A percentile compares a stretch with the other conserved stretches of the same genome.
Evolutionary conservation across 2,113 vertebrate genomes (phyloP).

Genomic region (Gulo gulo): DNA sequence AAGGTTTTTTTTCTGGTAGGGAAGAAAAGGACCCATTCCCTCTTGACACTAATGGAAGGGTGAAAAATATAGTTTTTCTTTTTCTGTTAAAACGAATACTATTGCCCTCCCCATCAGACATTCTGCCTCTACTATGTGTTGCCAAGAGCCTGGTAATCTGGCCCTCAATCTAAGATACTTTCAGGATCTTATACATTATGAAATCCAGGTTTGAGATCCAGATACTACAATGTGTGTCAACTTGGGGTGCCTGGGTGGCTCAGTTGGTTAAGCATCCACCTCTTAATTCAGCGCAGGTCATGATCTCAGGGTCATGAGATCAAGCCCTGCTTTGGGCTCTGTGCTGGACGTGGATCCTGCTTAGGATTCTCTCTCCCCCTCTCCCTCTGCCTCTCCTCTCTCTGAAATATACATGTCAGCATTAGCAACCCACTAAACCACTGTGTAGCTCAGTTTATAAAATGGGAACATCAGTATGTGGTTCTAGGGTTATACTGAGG

Average conservation of each 20-base stretch:
- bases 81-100: neutral
- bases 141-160: neutral
- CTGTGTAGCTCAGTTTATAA: neutral
- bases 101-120: neutral
- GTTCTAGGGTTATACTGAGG: neutral
- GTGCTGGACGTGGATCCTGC: neutral
- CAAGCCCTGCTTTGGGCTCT: neutral
- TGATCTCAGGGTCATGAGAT: neutral
- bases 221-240: neutral
- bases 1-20: neutral
- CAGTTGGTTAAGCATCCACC: neutral
- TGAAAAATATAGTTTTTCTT: neutral
- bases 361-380: neutral
- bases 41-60: neutral
- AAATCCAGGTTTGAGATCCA: neutral
- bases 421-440: neutral
- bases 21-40: neutral
- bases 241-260: neutral
- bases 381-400: neutral
- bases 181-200: neutral
- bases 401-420: neutral
- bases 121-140: neutral
- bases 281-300: neutral
- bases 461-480: neutral
- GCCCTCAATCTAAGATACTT: neutral